Evolutionary conservation across 2,888 invertebrate genomes (phyloP).

Genomic region (Cryptocheilus praepositus): DNA sequence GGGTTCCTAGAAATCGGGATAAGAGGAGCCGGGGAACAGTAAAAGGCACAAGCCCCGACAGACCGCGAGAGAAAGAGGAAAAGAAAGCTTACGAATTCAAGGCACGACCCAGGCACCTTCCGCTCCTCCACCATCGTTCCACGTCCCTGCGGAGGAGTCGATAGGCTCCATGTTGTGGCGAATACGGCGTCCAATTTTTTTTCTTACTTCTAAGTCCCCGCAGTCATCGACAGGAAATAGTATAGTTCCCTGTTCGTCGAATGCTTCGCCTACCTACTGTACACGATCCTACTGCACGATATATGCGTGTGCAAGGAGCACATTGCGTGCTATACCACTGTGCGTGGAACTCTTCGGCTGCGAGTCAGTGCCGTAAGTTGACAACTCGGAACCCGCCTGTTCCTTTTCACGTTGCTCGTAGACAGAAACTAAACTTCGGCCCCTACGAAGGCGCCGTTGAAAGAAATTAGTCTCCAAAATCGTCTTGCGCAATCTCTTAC

Average conservation of each 20-base stretch:
- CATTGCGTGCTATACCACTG: neutral
- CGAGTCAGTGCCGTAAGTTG: neutral
- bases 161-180: constrained; percentile 34
- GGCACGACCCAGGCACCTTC: constrained; percentile 68
- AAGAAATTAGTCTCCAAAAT: no score
- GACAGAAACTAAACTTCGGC: neutral
- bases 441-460: no score
- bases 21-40: constrained; percentile 30
- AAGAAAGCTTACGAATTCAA: constrained; percentile 61
- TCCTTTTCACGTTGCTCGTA: neutral
- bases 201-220: constrained; percentile 37
- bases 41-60: constrained; percentile 15
- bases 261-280: constrained; percentile 14
- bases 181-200: constrained; percentile 54
- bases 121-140: constrained; percentile 61
- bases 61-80: constrained; percentile 4
- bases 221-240: constrained; percentile 50
- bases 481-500: no score
- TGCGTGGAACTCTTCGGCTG: neutral
- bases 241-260: constrained; percentile 12
- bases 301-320: neutral
- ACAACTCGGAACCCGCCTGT: neutral
- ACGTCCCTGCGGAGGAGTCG: constrained; percentile 34
- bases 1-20: constrained; percentile 45
- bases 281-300: constrained; percentile 31